Conservation (phyloP, 2,797 vertebrate species). For the Propithecus perrieri region DNA sequence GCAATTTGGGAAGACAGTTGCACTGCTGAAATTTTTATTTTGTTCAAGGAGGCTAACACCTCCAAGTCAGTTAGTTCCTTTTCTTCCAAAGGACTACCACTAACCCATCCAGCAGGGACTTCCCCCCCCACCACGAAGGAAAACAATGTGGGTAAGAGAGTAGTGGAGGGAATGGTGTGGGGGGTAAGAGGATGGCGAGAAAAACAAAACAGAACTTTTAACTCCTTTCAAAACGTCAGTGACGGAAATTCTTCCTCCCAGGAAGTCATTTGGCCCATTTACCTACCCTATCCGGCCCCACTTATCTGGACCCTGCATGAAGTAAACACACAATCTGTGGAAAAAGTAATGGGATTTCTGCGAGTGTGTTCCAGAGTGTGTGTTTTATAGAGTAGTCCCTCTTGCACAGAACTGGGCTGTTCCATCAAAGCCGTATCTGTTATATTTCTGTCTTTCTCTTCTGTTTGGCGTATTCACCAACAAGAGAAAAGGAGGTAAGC, state of each 20-base stretch:
- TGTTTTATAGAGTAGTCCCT: slow-evolving; percentile 72
- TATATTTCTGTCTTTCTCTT: slow-evolving; percentile 89
- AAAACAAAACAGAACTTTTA: slow-evolving; percentile 46
- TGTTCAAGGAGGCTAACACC: slow-evolving; percentile 58
- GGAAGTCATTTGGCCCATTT: slow-evolving; percentile 19
- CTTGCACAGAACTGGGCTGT: slow-evolving; percentile 84
- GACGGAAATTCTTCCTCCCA: not conserved
- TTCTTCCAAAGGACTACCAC: slow-evolving; percentile 53
- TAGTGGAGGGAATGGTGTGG: not conserved
- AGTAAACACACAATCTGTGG: not conserved
- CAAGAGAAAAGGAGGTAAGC: slow-evolving; percentile 87
- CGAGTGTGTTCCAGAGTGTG: slow-evolving; percentile 25
- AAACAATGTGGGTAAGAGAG: not conserved
- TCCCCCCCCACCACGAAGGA: not conserved
- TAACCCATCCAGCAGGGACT: not conserved
- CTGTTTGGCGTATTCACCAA: slow-evolving; percentile 89
- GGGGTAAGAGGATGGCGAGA: not conserved
- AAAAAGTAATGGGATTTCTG: slow-evolving; percentile 58
- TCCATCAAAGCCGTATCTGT: slow-evolving; percentile 89
- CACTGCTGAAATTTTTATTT: slow-evolving; percentile 71
- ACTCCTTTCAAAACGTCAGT: slow-evolving; percentile 61
- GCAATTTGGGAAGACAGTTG: slow-evolving; percentile 68
- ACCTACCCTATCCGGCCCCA: not conserved
- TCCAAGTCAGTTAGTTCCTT: slow-evolving; percentile 63
- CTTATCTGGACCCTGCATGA: not conserved